Evolutionary conservation across 2,113 vertebrate genomes (phyloP).

Genomic region (Lates calcarifer): DNA sequence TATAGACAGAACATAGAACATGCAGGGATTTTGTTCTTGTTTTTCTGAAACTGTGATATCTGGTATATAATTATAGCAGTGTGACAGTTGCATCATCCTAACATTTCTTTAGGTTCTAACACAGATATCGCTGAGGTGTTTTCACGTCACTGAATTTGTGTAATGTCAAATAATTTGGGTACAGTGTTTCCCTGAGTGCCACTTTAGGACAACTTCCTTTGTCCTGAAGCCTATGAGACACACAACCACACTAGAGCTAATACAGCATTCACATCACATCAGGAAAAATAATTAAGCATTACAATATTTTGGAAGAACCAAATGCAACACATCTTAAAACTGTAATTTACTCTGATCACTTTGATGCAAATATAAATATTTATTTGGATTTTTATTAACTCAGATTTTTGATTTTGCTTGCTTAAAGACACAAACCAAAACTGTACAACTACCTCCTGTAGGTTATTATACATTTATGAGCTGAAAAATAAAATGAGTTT

Average conservation of each 20-base stretch:
- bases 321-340: neutral
- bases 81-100: neutral
- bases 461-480: neutral
- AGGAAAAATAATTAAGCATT: neutral
- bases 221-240: neutral
- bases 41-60: neutral
- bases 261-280: neutral
- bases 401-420: neutral
- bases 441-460: neutral
- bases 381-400: neutral
- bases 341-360: neutral
- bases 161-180: too few relatives aligned
- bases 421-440: neutral
- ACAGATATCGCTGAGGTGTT: neutral
- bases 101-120: neutral
- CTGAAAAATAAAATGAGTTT: neutral
- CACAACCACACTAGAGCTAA: neutral
- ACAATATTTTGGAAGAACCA: neutral
- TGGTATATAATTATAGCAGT: neutral
- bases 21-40: neutral
- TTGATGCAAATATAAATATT: neutral
- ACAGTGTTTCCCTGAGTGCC: neutral
- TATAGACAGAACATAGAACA: neutral
- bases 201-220: neutral
- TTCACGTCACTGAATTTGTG: neutral